Evolutionary conservation across 2,888 invertebrate genomes (phyloP), one percentile per base, ranked within the genome.

Genomic region (Meloe dianella): DNA sequence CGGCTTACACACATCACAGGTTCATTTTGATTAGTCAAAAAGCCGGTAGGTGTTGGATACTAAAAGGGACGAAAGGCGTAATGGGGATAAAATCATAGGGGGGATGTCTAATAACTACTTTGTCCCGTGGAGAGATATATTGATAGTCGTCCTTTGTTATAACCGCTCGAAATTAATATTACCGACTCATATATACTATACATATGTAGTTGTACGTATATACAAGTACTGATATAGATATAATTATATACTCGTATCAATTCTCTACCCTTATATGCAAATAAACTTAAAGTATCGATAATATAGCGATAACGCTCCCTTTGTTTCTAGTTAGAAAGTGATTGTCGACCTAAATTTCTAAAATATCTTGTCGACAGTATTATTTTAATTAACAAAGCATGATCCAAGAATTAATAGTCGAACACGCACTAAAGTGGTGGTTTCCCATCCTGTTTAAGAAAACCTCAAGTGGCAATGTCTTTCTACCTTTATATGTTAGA

Each of bases 101-200:
- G 71, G 74, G 17, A 41, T n/a, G 75, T 74, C 73, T 74, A 75
- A 76, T 75, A 76, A 76, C 75, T 75, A 70, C 71, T 69, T 72
- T 70, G 71, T 72, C 76, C 76, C 71, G 75, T 70, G 67, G 76
- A 70, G 75, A 74, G 70, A 73, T 70, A 75, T 75, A 76, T 75
- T 74, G 72, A 73, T 71, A 72, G 70, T 71, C 75, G 72, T 72
- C 74, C 71, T 67, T 66, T 63, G 67, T 69, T 71, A 68, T 68
- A 66, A 63, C 67, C 71, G 65, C 71, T 75, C 68, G 71, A 74
- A 74, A 74, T 76, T 71, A 76, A 74, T 75, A 73, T 73, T 65
- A 65, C 69, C 58, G 32, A 57, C 61, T 67, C 57, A 29, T 56
- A 61, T 65, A 65, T 57, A 41, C n/a, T 57, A 17, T 41, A 41